These are phyloP conservation scores for Prionchulus punctatus DNA, from an alignment of 2,888 invertebrate species.

Conservation along the genomic window DNA sequence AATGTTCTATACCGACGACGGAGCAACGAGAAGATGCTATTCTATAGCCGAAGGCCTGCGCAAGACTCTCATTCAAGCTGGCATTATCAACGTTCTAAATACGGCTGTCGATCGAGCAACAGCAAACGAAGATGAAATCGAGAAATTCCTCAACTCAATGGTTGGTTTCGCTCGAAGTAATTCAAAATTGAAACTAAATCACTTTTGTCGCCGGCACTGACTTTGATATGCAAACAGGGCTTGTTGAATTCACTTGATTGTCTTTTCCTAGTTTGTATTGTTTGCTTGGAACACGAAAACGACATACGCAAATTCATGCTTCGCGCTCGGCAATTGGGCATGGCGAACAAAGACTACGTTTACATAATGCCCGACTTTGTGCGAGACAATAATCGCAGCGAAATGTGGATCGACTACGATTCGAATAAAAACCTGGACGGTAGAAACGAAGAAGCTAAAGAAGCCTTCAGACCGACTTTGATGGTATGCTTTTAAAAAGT, in stretches of 20 bases:
- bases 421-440: not conserved
- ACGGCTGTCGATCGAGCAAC: slow-evolving; percentile 1
- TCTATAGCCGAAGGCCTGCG: slow-evolving; percentile 9
- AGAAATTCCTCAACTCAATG: slow-evolving; percentile 4
- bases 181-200: not conserved
- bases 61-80: not conserved
- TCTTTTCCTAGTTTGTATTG: slow-evolving; percentile 4
- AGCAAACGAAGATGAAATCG: slow-evolving; percentile 4
- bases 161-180: slow-evolving; percentile 3
- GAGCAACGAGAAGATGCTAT: slow-evolving; percentile 6
- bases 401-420: slow-evolving; percentile 7
- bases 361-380: slow-evolving; percentile 10
- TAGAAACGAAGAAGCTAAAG: slow-evolving; percentile 8
- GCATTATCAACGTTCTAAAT: slow-evolving; percentile 10
- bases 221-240: not conserved
- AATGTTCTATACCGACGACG: slow-evolving; percentile 14
- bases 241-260: too few species aligned
- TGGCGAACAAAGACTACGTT: slow-evolving; percentile 6
- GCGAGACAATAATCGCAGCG: slow-evolving; percentile 1
- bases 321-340: slow-evolving; percentile 3
- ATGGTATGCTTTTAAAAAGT: not conserved
- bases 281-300: slow-evolving; percentile 10
- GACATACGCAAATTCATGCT: slow-evolving; percentile 9
- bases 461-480: slow-evolving; percentile 3
- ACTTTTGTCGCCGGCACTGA: too few species aligned